Conservation (phyloP, 2,113 vertebrate genomes). For the Xiphophorus couchianus region DNA sequence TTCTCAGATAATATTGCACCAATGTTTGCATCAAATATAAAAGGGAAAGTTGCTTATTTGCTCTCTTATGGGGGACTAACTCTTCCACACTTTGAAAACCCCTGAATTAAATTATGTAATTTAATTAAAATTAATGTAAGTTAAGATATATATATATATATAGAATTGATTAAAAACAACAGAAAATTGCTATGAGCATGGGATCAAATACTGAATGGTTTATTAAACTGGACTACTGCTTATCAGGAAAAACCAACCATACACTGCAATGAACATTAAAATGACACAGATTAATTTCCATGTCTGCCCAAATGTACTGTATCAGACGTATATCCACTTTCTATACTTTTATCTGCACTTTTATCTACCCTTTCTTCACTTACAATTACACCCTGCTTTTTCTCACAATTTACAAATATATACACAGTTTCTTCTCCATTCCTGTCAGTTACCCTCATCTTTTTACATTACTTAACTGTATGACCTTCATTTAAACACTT, state of each 20-base stretch:
- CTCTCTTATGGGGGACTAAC: no score
- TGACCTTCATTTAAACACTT: constrained; percentile 56
- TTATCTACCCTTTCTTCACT: constrained; percentile 38
- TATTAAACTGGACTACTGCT: neutral
- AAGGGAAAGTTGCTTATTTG: no score
- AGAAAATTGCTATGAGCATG: neutral
- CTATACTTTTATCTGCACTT: constrained; percentile 37
- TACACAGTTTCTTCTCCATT: constrained; percentile 51
- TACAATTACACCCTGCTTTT: constrained; percentile 61
- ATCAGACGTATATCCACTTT: constrained; percentile 34
- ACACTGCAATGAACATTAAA: constrained; percentile 18
- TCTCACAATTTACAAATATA: constrained; percentile 60
- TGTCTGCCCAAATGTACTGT: constrained; percentile 24
- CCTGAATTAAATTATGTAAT: no score
- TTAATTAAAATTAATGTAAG: no score
- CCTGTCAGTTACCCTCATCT: constrained; percentile 32
- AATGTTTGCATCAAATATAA: no score
- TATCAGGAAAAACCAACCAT: constrained; percentile 3
- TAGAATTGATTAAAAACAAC: neutral
- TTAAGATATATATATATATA: no score
- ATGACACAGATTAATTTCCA: constrained; percentile 1
- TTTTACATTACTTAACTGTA: constrained; percentile 32
- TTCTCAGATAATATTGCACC: no score
- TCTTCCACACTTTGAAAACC: no score
- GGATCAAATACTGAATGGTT: neutral